A percentile compares a stretch with the other conserved stretches of the same genome.
phyloP scores from a whole-genome alignment of 2,113 vertebrate species.

The Neolamprologus caudopunctatus region DNA sequence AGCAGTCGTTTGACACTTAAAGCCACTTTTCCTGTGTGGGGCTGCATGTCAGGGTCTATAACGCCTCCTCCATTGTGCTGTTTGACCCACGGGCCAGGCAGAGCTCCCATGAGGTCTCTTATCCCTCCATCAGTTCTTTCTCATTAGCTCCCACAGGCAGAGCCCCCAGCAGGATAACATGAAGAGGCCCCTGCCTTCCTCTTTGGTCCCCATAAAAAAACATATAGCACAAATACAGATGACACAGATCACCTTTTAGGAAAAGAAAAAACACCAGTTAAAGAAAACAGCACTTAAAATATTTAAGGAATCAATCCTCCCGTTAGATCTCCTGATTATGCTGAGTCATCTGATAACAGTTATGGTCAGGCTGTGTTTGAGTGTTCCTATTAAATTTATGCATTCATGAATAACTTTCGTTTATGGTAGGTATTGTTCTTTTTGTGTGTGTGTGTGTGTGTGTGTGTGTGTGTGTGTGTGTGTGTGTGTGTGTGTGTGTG shows the following conservation, averaged over 20 bases:
- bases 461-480: too few species aligned
- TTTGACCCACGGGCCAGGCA: constrained; percentile 60
- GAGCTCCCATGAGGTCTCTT: constrained; percentile 61
- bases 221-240: constrained; percentile 33
- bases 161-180: constrained; percentile 42
- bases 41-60: constrained; percentile 58
- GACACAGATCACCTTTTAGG: constrained; percentile 16
- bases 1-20: constrained; percentile 48
- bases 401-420: not conserved
- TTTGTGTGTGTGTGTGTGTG: rapidly evolving
- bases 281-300: not conserved
- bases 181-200: constrained; percentile 28
- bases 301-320: not conserved
- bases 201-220: constrained; percentile 35
- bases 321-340: not conserved
- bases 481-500: too few species aligned
- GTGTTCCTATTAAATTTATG: not conserved
- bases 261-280: not conserved
- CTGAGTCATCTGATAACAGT: not conserved
- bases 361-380: not conserved
- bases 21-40: constrained; percentile 52
- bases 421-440: not conserved
- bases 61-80: constrained; percentile 64
- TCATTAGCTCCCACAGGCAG: constrained; percentile 65
- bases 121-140: constrained; percentile 65